Conservation (phyloP, 1,140 invertebrate species). For the Notospermus geniculatus region DNA sequence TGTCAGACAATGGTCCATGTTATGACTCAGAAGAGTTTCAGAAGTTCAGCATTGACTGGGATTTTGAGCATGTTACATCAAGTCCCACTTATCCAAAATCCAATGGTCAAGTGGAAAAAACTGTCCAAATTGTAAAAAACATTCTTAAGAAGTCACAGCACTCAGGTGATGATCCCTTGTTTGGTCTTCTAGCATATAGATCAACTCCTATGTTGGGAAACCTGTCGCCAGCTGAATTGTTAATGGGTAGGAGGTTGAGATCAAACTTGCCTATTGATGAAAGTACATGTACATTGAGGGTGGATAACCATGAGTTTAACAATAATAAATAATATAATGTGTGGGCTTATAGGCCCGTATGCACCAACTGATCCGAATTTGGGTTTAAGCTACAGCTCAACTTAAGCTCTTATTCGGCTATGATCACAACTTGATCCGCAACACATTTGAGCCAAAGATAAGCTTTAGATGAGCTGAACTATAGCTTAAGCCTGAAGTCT, state of each 20-base stretch:
- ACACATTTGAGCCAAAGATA: too few species aligned
- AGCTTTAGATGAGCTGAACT: too few species aligned
- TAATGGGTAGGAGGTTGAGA: conserved; percentile 25
- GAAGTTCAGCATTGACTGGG: conserved; percentile 1
- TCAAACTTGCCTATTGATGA: too few species aligned
- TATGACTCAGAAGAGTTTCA: neutral
- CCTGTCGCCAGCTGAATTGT: conserved; percentile 20
- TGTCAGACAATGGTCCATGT: conserved; percentile 7
- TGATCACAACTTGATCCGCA: too few species aligned
- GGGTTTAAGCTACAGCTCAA: too few species aligned
- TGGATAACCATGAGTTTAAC: too few species aligned
- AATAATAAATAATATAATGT: too few species aligned
- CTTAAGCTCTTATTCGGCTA: too few species aligned
- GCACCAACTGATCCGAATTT: too few species aligned
- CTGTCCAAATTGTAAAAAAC: conserved; percentile 17
- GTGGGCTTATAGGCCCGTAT: too few species aligned
- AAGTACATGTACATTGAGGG: too few species aligned
- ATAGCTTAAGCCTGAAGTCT: too few species aligned
- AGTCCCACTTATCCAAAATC: neutral
- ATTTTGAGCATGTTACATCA: conserved; percentile 6
- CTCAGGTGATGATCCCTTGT: conserved; percentile 20
- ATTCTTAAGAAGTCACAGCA: neutral
- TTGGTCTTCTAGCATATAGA: conserved; percentile 19
- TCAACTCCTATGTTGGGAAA: conserved; percentile 20
- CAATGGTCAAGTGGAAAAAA: conserved; percentile 10